Conservation (phyloP, 2,113 vertebrate species). For the Hippolais icterina region DNA sequence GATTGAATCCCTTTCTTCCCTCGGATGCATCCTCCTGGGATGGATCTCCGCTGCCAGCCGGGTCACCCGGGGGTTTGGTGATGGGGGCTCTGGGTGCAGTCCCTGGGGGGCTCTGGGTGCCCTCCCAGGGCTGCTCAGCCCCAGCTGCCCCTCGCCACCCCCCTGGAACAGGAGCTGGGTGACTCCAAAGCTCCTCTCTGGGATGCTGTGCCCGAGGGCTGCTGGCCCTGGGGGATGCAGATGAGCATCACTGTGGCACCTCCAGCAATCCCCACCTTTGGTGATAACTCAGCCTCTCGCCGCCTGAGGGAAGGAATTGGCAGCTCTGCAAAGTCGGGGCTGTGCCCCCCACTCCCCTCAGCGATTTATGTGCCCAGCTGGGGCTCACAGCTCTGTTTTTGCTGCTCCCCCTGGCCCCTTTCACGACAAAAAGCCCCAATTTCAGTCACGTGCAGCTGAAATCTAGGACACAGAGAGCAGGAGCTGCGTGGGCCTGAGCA, state of each 20-base stretch:
- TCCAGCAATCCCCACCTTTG: background rate
- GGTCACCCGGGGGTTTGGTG: accelerated
- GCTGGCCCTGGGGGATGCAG: background rate
- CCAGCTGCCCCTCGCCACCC: accelerated
- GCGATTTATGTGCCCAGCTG: background rate
- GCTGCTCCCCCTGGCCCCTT: background rate
- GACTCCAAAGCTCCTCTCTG: background rate
- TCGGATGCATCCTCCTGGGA: accelerated
- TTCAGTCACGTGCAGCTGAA: background rate
- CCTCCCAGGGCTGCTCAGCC: background rate
- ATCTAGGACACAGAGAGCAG: background rate
- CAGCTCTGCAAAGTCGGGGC: background rate
- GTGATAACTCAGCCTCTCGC: background rate
- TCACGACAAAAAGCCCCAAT: background rate
- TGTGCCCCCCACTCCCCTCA: accelerated
- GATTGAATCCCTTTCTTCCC: background rate
- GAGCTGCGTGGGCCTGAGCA: background rate
- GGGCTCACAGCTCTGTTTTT: background rate
- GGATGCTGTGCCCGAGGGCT: accelerated
- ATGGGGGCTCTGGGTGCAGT: background rate
- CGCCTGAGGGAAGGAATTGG: background rate
- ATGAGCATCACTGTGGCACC: accelerated
- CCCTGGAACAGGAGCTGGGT: background rate
- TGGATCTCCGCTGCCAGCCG: too few relatives aligned
- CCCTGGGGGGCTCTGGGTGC: background rate